Conservation (phyloP, 2,888 invertebrate genomes). For the Allophyes oxyacanthae region DNA sequence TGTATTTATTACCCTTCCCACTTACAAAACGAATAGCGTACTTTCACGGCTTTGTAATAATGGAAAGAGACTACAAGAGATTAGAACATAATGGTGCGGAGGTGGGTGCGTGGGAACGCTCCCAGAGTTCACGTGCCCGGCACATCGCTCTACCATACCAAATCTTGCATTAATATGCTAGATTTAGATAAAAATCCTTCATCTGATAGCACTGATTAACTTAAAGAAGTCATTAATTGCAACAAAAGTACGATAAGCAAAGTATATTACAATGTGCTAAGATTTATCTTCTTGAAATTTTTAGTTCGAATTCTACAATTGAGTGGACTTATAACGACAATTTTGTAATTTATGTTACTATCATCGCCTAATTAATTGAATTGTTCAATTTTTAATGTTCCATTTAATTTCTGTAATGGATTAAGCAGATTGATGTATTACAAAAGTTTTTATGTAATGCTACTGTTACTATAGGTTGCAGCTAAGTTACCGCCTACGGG, state of each 20-base stretch:
- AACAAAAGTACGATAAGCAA: constrained; percentile 54
- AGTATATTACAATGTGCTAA: constrained; percentile 2
- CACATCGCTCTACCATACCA: constrained; percentile 82
- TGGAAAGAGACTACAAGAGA: constrained; percentile 86
- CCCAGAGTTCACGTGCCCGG: constrained; percentile 87
- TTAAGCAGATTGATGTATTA: too few species aligned
- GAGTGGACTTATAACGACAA: too few species aligned
- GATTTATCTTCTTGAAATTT: constrained; percentile 6
- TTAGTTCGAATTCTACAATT: not conserved
- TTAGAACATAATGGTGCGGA: constrained; percentile 88
- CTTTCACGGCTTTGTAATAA: constrained; percentile 87
- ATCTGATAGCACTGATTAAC: constrained; percentile 57
- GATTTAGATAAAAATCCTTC: constrained; percentile 76
- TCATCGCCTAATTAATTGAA: too few species aligned
- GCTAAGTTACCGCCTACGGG: too few species aligned
- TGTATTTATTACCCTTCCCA: constrained; percentile 69
- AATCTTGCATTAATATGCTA: constrained; percentile 86
- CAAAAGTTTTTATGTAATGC: too few species aligned
- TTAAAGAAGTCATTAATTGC: constrained; percentile 69
- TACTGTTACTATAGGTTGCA: too few species aligned
- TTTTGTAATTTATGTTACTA: too few species aligned
- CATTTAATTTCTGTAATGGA: too few species aligned
- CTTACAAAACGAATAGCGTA: constrained; percentile 81
- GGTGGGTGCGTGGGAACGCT: constrained; percentile 89
- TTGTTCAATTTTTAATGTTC: too few species aligned